Percentiles rank a stretch among this genome's conserved stretches.
Conservation (phyloP, 2,797 vertebrate genomes). For the Spinus pinus region DNA sequence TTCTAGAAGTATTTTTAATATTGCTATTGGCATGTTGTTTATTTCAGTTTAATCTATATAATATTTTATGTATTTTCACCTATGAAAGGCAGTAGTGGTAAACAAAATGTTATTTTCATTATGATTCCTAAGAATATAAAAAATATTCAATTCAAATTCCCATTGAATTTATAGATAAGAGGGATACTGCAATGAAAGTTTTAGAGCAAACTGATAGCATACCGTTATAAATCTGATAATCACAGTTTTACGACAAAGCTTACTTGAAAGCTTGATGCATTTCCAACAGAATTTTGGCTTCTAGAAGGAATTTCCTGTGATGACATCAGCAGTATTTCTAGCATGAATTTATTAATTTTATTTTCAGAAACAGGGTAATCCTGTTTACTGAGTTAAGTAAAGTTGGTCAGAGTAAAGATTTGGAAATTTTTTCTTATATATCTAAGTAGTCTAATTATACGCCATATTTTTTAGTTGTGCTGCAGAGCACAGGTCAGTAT, state of each 20-base stretch:
- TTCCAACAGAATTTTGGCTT: background rate
- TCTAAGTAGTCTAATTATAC: background rate
- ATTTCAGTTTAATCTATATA: background rate
- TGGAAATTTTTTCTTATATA: background rate
- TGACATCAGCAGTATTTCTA: background rate
- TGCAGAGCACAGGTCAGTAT: background rate
- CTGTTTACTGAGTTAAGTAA: background rate
- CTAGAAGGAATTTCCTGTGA: background rate
- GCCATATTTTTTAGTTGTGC: background rate
- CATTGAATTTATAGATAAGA: background rate
- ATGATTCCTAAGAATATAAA: background rate
- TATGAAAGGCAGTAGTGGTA: background rate
- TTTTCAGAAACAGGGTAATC: conserved; percentile 5
- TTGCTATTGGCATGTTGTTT: background rate
- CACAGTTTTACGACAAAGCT: background rate
- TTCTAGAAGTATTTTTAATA: background rate
- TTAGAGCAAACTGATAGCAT: background rate
- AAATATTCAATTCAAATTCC: background rate
- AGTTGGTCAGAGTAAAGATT: background rate
- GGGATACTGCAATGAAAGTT: background rate
- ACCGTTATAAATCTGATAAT: background rate
- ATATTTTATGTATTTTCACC: background rate
- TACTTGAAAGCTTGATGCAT: background rate
- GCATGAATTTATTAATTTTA: background rate
- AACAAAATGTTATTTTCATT: background rate